Evolutionary conservation across 2,797 vertebrate genomes (phyloP), one percentile per base, ranked within the genome.

Genomic region (Mus minutoides): DNA sequence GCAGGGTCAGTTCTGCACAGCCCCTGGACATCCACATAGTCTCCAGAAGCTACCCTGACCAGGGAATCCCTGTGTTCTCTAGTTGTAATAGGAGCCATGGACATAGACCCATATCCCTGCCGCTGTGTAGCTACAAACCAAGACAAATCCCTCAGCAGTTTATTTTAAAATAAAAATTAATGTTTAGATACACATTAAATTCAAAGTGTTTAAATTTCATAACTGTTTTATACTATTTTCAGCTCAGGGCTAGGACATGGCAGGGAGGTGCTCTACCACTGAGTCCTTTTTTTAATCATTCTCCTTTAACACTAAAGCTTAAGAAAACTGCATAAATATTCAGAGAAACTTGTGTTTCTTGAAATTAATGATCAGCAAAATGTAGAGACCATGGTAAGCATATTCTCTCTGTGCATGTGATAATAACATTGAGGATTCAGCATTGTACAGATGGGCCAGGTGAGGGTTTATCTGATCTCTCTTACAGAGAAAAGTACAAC

Each of bases 231-330:
- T 73, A 67, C n/a, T 24, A 34, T 88, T 67, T 69, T 19, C 24
- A 49, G 26, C 17, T 29, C 40, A 87, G 75, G 34, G 19, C 60
- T 79, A 40, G 62, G 7, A 60, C 24, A 60, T 34, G 16, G 10
- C 17, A 40, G 24, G 19, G 26, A 40, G 14, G 4, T 14, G 31
- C 14, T 79, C n/a, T 34, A 54, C 19, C 21, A 26, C 52, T n/a
- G 69, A 64, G 37, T 2, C 37, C 43, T 5, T 34, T 56, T 58
- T 37, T 31, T 52, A 71, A 79, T 91, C 40, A 78, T 54, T 96
- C 93, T 86, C n/a, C 69, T 76, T 78, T 79, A 92, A 60, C 29
- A 62, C 69, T 75, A 91, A 64, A 29, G 4, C 73, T 78, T 95
- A 60, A 71, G 54, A 83, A 85, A 88, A 67, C 29, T n/a, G 34